phyloP scores from a whole-genome alignment of 2,888 invertebrate species.

The Microctonus hyperodae region DNA sequence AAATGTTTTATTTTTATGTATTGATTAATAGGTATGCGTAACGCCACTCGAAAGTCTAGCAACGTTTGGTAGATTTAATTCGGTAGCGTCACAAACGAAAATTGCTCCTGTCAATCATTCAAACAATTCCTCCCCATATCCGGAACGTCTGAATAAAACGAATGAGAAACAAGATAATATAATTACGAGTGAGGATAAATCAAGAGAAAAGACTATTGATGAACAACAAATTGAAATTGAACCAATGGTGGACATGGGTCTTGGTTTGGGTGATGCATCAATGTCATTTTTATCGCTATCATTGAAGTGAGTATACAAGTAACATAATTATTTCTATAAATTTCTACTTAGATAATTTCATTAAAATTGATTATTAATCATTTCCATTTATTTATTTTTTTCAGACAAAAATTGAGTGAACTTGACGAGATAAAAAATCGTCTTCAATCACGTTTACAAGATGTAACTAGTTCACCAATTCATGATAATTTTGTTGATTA shows the following conservation, averaged over 20 bases:
- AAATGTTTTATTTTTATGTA: slow-evolving; percentile 25
- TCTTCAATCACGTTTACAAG: slow-evolving; percentile 66
- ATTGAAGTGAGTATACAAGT: slow-evolving; percentile 51
- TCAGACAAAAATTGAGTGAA: slow-evolving; percentile 70
- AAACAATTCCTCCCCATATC: slow-evolving; percentile 37
- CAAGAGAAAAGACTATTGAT: slow-evolving; percentile 20
- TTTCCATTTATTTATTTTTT: slow-evolving; percentile 41
- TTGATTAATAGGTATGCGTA: slow-evolving; percentile 64
- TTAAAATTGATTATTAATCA: background rate
- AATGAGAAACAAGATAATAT: background rate
- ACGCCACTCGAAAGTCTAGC: slow-evolving; percentile 66
- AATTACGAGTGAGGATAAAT: slow-evolving; percentile 14
- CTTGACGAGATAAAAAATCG: slow-evolving; percentile 71
- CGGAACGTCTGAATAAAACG: slow-evolving; percentile 24
- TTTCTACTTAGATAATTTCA: background rate
- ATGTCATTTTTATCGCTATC: slow-evolving; percentile 57
- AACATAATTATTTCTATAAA: slow-evolving; percentile 16
- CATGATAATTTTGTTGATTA: slow-evolving; percentile 66
- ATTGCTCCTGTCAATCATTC: slow-evolving; percentile 32
- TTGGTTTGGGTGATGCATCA: slow-evolving; percentile 52
- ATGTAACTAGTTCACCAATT: slow-evolving; percentile 68
- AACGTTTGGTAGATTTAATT: slow-evolving; percentile 44
- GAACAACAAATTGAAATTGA: slow-evolving; percentile 36
- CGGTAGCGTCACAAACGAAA: slow-evolving; percentile 35
- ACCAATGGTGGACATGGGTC: slow-evolving; percentile 40